Evolutionary conservation across 2,113 vertebrate genomes (phyloP).

Genomic region (Ammodytes marinus): DNA sequence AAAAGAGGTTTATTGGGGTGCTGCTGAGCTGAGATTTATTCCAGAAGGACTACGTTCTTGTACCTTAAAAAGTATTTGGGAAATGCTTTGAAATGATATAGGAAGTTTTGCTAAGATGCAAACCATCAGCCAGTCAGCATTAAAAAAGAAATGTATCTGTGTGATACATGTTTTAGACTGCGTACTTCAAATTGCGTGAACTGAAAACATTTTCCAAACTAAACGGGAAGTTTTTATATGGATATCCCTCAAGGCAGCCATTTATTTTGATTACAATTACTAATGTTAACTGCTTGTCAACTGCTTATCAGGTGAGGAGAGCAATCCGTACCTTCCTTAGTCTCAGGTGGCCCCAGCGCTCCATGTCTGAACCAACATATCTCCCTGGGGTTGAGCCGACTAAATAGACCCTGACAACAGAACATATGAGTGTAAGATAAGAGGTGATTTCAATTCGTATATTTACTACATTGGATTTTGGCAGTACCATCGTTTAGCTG

Average conservation of each 20-base stretch:
- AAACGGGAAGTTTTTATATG: too few relatives aligned
- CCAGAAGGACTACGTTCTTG: background rate
- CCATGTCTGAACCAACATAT: constrained; percentile 90
- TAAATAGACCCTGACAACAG: constrained; percentile 89
- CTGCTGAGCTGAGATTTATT: background rate
- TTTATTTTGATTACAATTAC: too few relatives aligned
- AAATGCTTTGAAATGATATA: background rate
- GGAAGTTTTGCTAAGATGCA: background rate
- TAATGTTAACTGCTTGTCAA: background rate
- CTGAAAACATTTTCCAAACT: background rate
- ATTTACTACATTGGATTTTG: background rate
- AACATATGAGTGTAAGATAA: background rate
- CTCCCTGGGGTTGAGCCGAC: constrained; percentile 95
- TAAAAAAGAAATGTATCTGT: background rate
- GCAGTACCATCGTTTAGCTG: background rate
- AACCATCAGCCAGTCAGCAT: background rate
- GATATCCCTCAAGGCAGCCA: too few relatives aligned
- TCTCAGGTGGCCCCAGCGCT: constrained; percentile 96
- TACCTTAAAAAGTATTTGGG: background rate
- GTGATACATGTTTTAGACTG: too few relatives aligned
- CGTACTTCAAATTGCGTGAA: too few relatives aligned
- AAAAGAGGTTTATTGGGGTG: background rate
- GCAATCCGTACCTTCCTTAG: constrained; percentile 90
- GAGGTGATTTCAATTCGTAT: background rate
- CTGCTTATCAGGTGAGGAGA: background rate